Evolutionary conservation across 2,113 vertebrate genomes (phyloP).

Genomic region (Serinus canaria): DNA sequence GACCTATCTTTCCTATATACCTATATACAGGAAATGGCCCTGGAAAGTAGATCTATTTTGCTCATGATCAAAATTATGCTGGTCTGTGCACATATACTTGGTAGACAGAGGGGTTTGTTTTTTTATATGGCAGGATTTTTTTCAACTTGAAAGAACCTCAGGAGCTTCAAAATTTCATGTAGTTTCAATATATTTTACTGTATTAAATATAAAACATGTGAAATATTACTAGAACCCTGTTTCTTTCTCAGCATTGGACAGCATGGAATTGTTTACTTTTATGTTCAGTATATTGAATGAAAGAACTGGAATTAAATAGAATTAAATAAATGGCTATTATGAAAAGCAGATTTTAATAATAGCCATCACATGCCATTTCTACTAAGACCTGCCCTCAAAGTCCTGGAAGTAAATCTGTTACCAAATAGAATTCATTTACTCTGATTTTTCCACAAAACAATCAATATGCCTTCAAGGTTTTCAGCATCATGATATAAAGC

Average conservation of each 20-base stretch:
- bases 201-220: background rate
- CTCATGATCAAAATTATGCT: background rate
- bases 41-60: background rate
- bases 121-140: background rate
- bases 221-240: background rate
- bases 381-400: background rate
- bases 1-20: background rate
- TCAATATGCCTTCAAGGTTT: conserved; percentile 16
- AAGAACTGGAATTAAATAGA: background rate
- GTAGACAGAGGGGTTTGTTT: background rate
- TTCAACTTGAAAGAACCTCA: background rate
- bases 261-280: background rate
- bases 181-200: background rate
- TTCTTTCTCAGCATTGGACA: background rate
- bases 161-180: background rate
- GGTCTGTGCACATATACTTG: background rate
- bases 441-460: conserved; percentile 11
- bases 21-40: background rate
- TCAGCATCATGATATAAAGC: background rate
- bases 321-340: background rate
- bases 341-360: background rate
- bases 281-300: background rate
- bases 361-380: background rate
- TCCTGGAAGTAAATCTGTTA: background rate
- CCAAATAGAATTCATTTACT: conserved; percentile 25